Percentiles rank a stretch among this genome's conserved stretches.
Evolutionary conservation across 2,888 invertebrate species (phyloP).

Genomic region (Carcina quercana): DNA sequence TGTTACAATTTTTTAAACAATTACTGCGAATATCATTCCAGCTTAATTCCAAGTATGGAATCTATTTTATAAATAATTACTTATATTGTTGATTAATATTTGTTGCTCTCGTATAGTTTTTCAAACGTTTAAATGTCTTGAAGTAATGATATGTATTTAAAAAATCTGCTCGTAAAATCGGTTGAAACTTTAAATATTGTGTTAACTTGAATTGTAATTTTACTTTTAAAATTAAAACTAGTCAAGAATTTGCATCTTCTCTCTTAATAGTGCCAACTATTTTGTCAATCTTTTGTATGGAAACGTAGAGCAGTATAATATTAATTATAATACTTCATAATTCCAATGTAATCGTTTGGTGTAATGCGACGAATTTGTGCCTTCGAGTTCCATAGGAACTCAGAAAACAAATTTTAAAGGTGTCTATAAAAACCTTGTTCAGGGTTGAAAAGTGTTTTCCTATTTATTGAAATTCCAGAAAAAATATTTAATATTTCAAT

Average conservation of each 20-base stretch:
- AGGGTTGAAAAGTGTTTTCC: slow-evolving; percentile 28
- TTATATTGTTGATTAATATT: too few species aligned
- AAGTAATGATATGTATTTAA: too few species aligned
- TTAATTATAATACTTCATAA: slow-evolving; percentile 16
- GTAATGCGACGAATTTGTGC: slow-evolving; percentile 15
- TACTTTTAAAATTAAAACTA: too few species aligned
- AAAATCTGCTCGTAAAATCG: too few species aligned
- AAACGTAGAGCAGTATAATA: too few species aligned
- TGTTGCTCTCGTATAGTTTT: too few species aligned
- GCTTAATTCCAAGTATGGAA: slow-evolving; percentile 41
- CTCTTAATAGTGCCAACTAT: too few species aligned
- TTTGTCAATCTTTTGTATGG: too few species aligned
- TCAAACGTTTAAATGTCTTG: too few species aligned
- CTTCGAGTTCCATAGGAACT: slow-evolving; percentile 18
- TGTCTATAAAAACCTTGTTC: slow-evolving; percentile 17
- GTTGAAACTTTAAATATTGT: too few species aligned
- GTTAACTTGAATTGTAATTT: too few species aligned
- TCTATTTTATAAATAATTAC: slow-evolving; percentile 30
- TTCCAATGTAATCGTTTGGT: background rate
- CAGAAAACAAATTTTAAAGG: slow-evolving; percentile 8
- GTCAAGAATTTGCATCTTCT: too few species aligned
- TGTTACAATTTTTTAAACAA: slow-evolving; percentile 2
- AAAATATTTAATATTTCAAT: slow-evolving; percentile 34
- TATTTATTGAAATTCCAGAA: slow-evolving; percentile 34
- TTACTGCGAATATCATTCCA: slow-evolving; percentile 40